Base-by-base conservation (phyloP, 64 coral and sea anemone species). In the Dendrophyllia cribrosa region DNA sequence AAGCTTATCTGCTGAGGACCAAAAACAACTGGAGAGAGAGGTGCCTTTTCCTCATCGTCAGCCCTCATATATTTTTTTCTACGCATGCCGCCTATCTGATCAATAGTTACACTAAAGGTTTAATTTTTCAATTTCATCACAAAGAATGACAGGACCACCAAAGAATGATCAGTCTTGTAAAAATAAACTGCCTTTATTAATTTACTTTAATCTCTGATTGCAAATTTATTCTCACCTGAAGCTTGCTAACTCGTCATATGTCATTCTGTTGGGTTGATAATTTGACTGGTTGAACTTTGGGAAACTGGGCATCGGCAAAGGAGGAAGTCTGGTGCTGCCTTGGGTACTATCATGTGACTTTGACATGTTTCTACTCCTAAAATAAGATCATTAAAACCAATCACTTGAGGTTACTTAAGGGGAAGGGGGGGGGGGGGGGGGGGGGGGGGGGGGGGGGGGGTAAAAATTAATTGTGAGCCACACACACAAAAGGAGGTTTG, bases 251-350 rank as follows among this genome's bases (percentile, higher is more conserved):
- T 88, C 87, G 9, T 95, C 88, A 67, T 93, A 96, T 3, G 87
- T 95, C 97, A 98, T 98, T 67, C 60, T 96, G 25, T 83, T 83
- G 24, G 97, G 93, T 49, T 93, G 90, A 74, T 90, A 98, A 9
- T 90, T 73, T 50, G 94, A 81, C 71, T 93, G 88, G 23, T 75
- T 86, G 69, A 98, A 93, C 62, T 88, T 93, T 13, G 97, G 97
- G 10, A 98, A 77, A 51, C 69, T 72, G 4, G 91, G 97, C 63
- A 92, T 93, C 45, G 97, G 94, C 23, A 98, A 55, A 17, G 97
- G 94, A 12, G 97, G 97, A 0, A 98, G 77, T 6, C 97, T 77
- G 43, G 97, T 98, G 16, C 97, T 98, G 9, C 97, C 97, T n/a
- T 87, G 73, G 15, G 82, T 69, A 34, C 34, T 34, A 20, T 92